Base-by-base conservation (phyloP, 1,140 invertebrate genomes). In the Aphelenchoides fujianensis region DNA sequence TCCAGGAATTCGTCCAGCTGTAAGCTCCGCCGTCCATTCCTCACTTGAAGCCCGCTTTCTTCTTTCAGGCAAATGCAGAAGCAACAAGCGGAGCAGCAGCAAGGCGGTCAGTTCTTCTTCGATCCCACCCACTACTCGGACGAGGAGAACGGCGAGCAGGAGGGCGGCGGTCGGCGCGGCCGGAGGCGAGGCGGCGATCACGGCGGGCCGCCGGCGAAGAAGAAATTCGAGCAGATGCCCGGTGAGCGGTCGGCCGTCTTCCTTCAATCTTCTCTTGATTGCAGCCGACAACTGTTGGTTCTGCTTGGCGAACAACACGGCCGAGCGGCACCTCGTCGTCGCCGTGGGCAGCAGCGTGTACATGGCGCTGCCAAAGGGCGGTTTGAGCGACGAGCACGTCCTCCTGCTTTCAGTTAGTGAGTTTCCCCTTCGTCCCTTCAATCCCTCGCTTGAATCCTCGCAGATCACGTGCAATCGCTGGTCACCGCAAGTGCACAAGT, bases 341-440 rank as follows among this genome's bases (percentile, higher is more conserved):
- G 91, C 90, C 76, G 90, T 97, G 59, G 94, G 93, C 0, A 89
- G 89, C 34, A 88, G 90, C 76, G 91, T 90, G 57, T 98, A 98
- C 84, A 79, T 97, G 53, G 92, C 95, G 0, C 84, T 97, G 72
- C 92, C 94, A 0, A 97, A 96, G 87, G 95, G 92, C 77, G 90
- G 90, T 3, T 82, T 94, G 31, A 89, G 89, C 0, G 85, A 88
- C 52, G 90, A 92, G 82, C 95, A 98, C 87, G 89, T 94, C 12
- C 85, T 98, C n/a, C 93, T 98, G 81, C 85, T 95, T 54, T 62
- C 27, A 64, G 28, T 53, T 54, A 41, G 27, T n/a, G n/a, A n/a
- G n/a, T n/a, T n/a, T n/a, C n/a, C n/a, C n/a, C n/a, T n/a, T n/a
- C n/a, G n/a, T n/a, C n/a, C n/a, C n/a, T n/a, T n/a, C n/a, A n/a